Percentiles rank a stretch among this genome's conserved stretches.
phyloP scores from a whole-genome alignment of 2,797 vertebrate genomes.

The Clarias platycephalus region DNA sequence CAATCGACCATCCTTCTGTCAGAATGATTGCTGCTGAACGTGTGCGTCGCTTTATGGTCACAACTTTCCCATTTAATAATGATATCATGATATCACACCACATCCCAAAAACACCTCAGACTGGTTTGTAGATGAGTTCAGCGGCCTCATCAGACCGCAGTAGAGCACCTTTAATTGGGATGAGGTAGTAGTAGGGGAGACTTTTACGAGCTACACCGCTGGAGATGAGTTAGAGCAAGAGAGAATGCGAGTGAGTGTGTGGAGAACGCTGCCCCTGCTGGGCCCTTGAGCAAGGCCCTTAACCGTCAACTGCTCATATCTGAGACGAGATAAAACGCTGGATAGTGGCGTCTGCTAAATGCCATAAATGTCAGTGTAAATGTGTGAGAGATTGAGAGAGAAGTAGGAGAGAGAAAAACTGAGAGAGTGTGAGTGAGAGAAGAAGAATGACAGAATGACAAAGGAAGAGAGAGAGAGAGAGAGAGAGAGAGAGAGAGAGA shows the following conservation, averaged over 20 bases:
- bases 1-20: neutral
- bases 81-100: neutral
- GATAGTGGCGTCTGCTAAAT: too few relatives aligned
- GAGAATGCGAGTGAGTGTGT: neutral
- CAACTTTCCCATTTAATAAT: neutral
- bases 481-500: conserved; percentile 6
- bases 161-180: neutral
- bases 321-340: too few relatives aligned
- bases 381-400: too few relatives aligned
- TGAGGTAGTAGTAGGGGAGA: neutral
- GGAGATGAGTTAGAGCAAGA: conserved; percentile 14
- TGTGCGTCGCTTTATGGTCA: neutral
- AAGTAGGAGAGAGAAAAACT: too few relatives aligned
- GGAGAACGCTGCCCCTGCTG: too few relatives aligned
- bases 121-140: too few relatives aligned
- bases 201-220: conserved; percentile 26
- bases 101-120: neutral
- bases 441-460: too few relatives aligned
- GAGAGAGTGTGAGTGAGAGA: too few relatives aligned
- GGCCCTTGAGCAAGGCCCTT: too few relatives aligned
- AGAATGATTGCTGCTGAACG: neutral
- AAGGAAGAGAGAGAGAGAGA: neutral
- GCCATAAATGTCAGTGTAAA: too few relatives aligned
- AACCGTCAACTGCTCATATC: too few relatives aligned
- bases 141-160: neutral